These are phyloP conservation scores for Eupithecia inturbata DNA, from an alignment of 2,888 invertebrate species.

Conservation along the genomic window DNA sequence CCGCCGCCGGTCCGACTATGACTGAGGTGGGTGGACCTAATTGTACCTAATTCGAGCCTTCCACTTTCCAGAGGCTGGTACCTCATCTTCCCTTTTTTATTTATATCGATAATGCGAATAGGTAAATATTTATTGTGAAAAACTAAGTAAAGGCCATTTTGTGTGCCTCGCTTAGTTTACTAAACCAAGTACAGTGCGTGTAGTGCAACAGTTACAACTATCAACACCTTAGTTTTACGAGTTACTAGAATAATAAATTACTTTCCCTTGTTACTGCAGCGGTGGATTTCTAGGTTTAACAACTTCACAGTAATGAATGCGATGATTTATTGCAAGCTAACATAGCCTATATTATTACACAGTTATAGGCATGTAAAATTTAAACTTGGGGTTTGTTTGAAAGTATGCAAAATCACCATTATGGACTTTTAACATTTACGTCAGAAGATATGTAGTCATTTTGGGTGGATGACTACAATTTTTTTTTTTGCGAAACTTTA, in stretches of 20 bases:
- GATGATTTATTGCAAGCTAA: slow-evolving; percentile 44
- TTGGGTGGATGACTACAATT: no score
- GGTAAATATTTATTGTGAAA: neutral
- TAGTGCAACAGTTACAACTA: slow-evolving; percentile 14
- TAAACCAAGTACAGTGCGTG: neutral
- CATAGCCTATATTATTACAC: neutral
- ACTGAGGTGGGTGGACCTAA: no score
- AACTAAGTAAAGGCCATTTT: neutral
- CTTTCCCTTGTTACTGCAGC: slow-evolving; percentile 47
- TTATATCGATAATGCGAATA: no score
- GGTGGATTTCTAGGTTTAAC: slow-evolving; percentile 51
- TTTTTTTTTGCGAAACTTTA: neutral
- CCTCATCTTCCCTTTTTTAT: no score
- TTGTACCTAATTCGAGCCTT: no score
- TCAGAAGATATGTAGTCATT: no score
- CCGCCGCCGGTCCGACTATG: no score
- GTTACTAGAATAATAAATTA: slow-evolving; percentile 47
- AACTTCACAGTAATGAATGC: slow-evolving; percentile 43
- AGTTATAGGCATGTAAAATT: neutral
- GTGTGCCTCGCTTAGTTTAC: neutral
- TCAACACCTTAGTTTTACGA: slow-evolving; percentile 9
- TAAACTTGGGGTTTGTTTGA: neutral
- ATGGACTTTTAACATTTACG: neutral
- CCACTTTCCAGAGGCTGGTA: no score
- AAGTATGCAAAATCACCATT: neutral